Percentiles rank a stretch among this genome's conserved stretches.
Conservation (phyloP, 2,797 vertebrate genomes). For the Poeciliopsis paucimaculata region DNA sequence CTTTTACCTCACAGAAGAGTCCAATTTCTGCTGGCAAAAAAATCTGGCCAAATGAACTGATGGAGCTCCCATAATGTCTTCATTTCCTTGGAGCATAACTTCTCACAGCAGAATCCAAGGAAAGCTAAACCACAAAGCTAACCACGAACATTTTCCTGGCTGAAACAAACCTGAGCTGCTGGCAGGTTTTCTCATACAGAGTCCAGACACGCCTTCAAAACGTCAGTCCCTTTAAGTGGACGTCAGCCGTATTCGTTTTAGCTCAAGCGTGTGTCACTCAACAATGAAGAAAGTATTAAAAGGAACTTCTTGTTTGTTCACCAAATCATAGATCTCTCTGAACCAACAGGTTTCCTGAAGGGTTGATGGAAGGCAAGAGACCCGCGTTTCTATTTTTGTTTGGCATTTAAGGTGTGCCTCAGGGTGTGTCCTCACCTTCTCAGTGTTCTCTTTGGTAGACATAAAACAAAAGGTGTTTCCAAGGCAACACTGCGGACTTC, state of each 20-base stretch:
- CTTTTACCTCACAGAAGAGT: conserved; percentile 54
- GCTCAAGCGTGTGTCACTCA: neutral
- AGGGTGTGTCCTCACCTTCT: conserved; percentile 52
- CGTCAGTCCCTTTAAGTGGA: conserved; percentile 22
- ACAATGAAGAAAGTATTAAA: neutral
- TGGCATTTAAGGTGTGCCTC: conserved; percentile 29
- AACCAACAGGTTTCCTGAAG: neutral
- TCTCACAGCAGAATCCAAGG: conserved; percentile 19
- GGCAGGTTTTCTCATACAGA: conserved; percentile 15
- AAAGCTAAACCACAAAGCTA: conserved; percentile 18
- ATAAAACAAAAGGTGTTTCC: conserved; percentile 37
- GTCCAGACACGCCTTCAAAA: conserved; percentile 54
- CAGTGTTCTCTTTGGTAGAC: conserved; percentile 12
- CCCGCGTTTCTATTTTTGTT: conserved; percentile 20
- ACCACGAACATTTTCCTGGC: neutral
- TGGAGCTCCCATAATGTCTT: conserved; percentile 35
- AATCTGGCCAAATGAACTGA: conserved; percentile 9
- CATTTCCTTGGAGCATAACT: conserved; percentile 45
- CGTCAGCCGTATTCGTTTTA: conserved; percentile 9
- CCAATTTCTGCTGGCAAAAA: conserved; percentile 3
- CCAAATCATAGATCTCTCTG: neutral
- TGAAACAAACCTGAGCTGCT: neutral
- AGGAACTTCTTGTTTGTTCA: neutral
- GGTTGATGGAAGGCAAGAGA: neutral
- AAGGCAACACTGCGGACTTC: conserved; percentile 19